Base-by-base conservation (phyloP, 23 tunicate genomes). In the Trididemnum clinides region DNA sequence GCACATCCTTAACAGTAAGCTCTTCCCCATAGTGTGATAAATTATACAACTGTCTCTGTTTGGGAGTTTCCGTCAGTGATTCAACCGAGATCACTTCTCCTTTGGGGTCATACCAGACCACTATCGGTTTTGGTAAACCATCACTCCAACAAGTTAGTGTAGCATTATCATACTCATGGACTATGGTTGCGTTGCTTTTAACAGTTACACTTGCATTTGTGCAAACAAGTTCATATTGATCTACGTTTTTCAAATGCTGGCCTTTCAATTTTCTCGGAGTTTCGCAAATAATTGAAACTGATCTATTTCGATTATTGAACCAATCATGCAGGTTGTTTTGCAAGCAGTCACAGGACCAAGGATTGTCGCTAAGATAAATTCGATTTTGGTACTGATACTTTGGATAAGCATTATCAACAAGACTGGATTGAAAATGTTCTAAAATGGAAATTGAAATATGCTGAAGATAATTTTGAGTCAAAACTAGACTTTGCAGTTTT, bases 341-440 rank as follows among this genome's bases (percentile, higher is more conserved):
- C 33, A 58, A 66, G 39, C 97, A 92, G 73, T 92, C 92, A 63
- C 97, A 92, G 3, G 88, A 72, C 82, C 91, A 83, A 20, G 92
- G 86, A 36, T 92, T 92, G 39, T 64, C 51, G n/a, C 33, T 51
- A 4, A 86, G 19, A 28, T 20, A 5, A 12, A 90, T 20, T 4
- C 57, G 51, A 22, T 7, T 57, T 57, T 62, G 20, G 21, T 33
- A 7, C 30, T 66, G 33, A 39, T 19, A 27, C 57, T 37, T 6
- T 5, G 28, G 28, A 18, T 5, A 38, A 5, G 12, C 36, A 35
- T 38, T 35, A 23, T 1, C 64, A 54, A 57, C 15, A 33, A 3
- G 26, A 57, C 26, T 19, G 38, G 18, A 28, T 0, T 33, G 7
- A 69, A 92, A 79, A 25, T 32, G 23, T 50, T 83, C 35, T 1